phyloP scores from a whole-genome alignment of 2,797 vertebrate species.

The Toxotes lorentzi region DNA sequence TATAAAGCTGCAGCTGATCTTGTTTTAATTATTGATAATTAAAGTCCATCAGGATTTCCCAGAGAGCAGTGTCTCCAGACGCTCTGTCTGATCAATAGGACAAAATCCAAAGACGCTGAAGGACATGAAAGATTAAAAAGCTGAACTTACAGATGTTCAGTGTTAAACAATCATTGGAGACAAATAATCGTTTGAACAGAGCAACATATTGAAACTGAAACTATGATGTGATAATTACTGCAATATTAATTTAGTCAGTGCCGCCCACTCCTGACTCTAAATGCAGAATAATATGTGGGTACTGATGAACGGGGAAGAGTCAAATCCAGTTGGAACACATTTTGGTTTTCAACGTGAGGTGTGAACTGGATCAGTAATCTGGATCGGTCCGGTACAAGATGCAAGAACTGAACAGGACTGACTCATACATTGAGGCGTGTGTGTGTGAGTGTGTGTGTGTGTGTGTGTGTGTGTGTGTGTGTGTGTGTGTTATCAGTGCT shows the following conservation, averaged over 20 bases:
- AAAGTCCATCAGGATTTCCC: no score
- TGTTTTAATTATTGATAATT: no score
- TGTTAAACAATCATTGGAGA: no score
- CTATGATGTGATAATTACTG: background rate
- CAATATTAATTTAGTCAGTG: background rate
- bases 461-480: conserved; percentile 11
- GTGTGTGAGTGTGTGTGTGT: conserved; percentile 19
- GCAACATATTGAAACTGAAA: background rate
- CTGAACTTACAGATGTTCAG: no score
- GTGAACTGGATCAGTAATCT: background rate
- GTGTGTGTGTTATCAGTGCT: conserved; percentile 71
- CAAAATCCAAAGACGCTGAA: no score
- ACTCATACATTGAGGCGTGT: background rate
- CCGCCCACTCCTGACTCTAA: background rate
- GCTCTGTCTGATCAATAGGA: background rate
- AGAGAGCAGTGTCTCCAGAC: no score
- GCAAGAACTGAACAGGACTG: background rate
- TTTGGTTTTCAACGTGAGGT: background rate
- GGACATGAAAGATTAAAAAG: no score
- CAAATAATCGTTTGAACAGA: background rate
- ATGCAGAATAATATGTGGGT: background rate
- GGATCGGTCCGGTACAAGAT: background rate
- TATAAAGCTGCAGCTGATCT: no score
- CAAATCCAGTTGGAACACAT: background rate
- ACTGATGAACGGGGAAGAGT: background rate